Evolutionary conservation across 30 jellyfish, hydroid and myxozoan genomes (phyloP).

Genomic region (Cassiopea xamachana): DNA sequence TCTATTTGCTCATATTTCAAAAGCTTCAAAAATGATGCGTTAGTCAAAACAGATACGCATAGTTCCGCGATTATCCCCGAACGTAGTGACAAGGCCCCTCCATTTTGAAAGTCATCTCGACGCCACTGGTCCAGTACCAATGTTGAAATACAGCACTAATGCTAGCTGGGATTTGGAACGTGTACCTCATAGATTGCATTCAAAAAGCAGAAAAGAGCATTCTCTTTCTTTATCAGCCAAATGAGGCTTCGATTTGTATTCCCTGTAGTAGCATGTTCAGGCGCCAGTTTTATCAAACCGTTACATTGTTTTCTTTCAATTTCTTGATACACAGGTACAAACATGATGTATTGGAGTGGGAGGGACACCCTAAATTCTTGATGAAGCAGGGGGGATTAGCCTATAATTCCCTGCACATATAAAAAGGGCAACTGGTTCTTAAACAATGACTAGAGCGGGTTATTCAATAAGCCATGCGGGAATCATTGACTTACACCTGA

Average conservation of each 20-base stretch:
- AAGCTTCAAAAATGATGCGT: no score
- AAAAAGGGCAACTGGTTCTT: not conserved
- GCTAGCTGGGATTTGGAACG: no score
- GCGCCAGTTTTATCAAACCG: not conserved
- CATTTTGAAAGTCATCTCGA: no score
- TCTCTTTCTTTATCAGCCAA: not conserved
- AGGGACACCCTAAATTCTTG: not conserved
- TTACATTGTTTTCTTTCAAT: not conserved
- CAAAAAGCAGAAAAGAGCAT: not conserved
- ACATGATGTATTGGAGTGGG: not conserved
- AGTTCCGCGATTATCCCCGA: no score
- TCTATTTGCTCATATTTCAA: no score
- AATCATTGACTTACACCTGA: not conserved
- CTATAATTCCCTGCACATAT: not conserved
- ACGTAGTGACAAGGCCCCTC: no score
- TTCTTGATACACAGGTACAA: not conserved
- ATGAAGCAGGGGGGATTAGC: constrained; percentile 2
- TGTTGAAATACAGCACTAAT: no score
- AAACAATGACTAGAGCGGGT: not conserved
- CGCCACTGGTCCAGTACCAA: no score
- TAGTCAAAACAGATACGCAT: no score
- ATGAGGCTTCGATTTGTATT: not conserved
- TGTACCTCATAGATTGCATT: not conserved
- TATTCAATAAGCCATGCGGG: not conserved
- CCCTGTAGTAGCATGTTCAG: not conserved